phyloP scores from a whole-genome alignment of 2,113 vertebrate species.

The Centropus bengalensis region DNA sequence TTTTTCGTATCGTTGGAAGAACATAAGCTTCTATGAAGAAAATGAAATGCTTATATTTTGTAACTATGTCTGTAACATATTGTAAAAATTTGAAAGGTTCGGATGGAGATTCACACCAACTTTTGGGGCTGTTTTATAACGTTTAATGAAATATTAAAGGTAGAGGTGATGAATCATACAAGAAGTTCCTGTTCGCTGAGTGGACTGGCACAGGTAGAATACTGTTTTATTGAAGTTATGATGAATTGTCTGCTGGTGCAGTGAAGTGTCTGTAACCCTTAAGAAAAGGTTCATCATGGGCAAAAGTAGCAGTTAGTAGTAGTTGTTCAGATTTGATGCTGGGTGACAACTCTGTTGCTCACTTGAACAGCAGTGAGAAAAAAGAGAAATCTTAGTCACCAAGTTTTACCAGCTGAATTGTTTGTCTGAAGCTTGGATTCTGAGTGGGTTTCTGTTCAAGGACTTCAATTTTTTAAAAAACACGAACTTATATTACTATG shows the following conservation, averaged over 20 bases:
- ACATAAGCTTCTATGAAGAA: neutral
- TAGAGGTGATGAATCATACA: neutral
- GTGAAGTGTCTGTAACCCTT: constrained; percentile 40
- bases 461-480: constrained; percentile 51
- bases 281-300: constrained; percentile 24
- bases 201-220: neutral
- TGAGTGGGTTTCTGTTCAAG: constrained; percentile 47
- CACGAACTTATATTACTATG: constrained; percentile 47
- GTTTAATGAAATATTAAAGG: constrained; percentile 24
- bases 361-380: neutral
- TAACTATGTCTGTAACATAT: neutral
- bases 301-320: constrained; percentile 2
- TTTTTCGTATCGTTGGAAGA: neutral
- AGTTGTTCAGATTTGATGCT: neutral
- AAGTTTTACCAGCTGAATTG: neutral
- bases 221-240: neutral
- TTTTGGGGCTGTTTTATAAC: constrained; percentile 12
- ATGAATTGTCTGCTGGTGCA: neutral
- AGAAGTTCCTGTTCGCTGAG: neutral
- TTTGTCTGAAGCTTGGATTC: neutral
- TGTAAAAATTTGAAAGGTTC: neutral
- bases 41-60: neutral
- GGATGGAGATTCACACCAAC: neutral
- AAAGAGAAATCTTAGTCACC: neutral
- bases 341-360: neutral